Evolutionary conservation across 2,888 invertebrate species (phyloP).

Genomic region (Tenthredo scrophulariae): DNA sequence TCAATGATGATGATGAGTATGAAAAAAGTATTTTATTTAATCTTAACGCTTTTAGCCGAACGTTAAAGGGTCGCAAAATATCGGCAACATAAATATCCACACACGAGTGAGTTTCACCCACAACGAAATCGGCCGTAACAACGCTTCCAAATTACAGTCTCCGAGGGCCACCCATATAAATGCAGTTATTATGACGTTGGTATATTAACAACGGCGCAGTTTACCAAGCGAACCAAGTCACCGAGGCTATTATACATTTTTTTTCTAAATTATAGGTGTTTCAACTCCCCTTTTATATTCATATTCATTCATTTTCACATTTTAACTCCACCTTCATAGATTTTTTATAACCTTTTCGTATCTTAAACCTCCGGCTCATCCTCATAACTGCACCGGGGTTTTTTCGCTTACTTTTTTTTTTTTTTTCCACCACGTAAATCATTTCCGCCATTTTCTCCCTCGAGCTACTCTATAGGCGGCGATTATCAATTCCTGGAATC

Average conservation of each 20-base stretch:
- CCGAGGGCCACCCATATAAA: slow-evolving; percentile 68
- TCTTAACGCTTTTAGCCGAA: slow-evolving; percentile 39
- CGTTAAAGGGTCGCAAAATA: slow-evolving; percentile 59
- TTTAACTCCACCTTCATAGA: slow-evolving; percentile 70
- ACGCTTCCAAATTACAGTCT: slow-evolving; percentile 77
- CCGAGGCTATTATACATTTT: slow-evolving; percentile 4
- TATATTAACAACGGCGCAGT: slow-evolving; percentile 73
- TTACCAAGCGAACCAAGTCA: slow-evolving; percentile 55
- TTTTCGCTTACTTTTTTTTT: background rate
- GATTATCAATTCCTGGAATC: background rate
- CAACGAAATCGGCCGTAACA: slow-evolving; percentile 43
- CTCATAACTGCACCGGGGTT: background rate
- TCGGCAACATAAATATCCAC: slow-evolving; percentile 72
- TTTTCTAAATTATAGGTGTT: slow-evolving; percentile 71
- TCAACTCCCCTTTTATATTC: slow-evolving; percentile 74
- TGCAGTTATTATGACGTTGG: slow-evolving; percentile 73
- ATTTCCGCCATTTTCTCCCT: background rate
- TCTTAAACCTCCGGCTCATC: background rate
- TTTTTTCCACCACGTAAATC: background rate
- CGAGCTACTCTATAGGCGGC: background rate
- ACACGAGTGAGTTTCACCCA: slow-evolving; percentile 55
- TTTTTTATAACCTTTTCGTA: slow-evolving; percentile 39
- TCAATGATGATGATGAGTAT: background rate
- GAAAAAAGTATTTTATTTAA: slow-evolving; percentile 27
- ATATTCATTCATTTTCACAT: slow-evolving; percentile 77